Percentiles rank a stretch among this genome's conserved stretches.
These are phyloP conservation scores for Bettongia penicillata DNA, from an alignment of 2,113 vertebrate genomes.

Conservation along the genomic window DNA sequence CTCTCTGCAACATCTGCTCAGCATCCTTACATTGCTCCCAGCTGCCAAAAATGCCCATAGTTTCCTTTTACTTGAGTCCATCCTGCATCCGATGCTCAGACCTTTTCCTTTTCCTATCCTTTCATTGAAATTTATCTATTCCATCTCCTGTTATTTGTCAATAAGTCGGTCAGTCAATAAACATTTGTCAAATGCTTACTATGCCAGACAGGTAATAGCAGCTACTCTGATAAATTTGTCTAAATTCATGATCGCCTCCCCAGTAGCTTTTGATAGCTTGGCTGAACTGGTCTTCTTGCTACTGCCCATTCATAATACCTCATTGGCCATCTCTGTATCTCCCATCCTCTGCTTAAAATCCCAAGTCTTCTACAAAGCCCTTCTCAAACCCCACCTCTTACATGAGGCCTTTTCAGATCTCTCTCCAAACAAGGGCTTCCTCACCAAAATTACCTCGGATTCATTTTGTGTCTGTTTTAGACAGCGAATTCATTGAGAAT, in stretches of 20 bases:
- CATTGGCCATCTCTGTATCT: neutral
- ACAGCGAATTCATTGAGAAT: neutral
- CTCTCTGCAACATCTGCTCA: neutral
- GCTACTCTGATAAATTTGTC: neutral
- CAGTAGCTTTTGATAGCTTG: neutral
- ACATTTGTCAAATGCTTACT: neutral
- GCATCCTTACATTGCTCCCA: neutral
- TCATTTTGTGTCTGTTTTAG: neutral
- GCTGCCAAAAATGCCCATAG: neutral
- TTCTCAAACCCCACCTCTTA: neutral
- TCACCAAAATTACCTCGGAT: neutral
- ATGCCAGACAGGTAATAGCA: neutral
- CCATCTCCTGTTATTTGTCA: neutral
- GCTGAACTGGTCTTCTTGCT: neutral
- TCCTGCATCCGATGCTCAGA: neutral
- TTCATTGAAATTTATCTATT: neutral
- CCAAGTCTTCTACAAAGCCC: neutral
- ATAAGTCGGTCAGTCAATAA: neutral
- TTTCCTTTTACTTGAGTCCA: neutral
- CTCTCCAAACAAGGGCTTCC: neutral
- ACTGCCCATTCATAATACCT: too few species aligned
- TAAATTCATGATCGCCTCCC: neutral
- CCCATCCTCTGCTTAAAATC: neutral
- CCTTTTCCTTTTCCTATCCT: neutral
- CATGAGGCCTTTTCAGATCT: neutral